Evolutionary conservation across 2,888 invertebrate genomes (phyloP).

Genomic region (Leptopilina drosophilae): DNA sequence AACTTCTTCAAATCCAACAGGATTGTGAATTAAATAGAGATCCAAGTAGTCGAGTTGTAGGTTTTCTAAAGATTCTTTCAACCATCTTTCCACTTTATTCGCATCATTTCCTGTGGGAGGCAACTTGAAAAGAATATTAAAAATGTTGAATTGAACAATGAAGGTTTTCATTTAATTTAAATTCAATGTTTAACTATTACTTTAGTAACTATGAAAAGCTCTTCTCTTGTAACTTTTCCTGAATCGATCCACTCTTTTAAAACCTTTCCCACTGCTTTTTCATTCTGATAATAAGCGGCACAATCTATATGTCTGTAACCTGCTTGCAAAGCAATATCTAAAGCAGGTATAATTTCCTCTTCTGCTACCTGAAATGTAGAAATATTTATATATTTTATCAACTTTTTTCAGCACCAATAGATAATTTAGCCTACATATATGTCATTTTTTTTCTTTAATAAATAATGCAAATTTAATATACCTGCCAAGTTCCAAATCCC

Average conservation of each 20-base stretch:
- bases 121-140: slow-evolving; percentile 64
- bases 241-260: slow-evolving; percentile 84
- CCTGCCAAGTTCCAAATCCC: slow-evolving; percentile 90
- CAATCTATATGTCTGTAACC: slow-evolving; percentile 92
- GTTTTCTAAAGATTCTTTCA: slow-evolving; percentile 83
- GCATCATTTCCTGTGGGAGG: slow-evolving; percentile 81
- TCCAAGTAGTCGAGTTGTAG: slow-evolving; percentile 89
- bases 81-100: slow-evolving; percentile 81
- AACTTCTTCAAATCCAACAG: slow-evolving; percentile 83
- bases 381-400: background rate
- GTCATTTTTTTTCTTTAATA: background rate
- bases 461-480: background rate
- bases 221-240: slow-evolving; percentile 84
- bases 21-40: slow-evolving; percentile 88
- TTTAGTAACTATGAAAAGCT: slow-evolving; percentile 92
- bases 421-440: background rate
- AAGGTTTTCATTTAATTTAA: background rate
- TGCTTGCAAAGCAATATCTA: slow-evolving; percentile 84
- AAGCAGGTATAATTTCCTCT: slow-evolving; percentile 83
- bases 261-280: slow-evolving; percentile 85
- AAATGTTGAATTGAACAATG: background rate
- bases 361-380: slow-evolving; percentile 80
- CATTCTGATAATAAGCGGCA: slow-evolving; percentile 88
- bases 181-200: slow-evolving; percentile 72
- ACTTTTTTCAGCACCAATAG: background rate